phyloP scores from a whole-genome alignment of 2,888 invertebrate species.

The Strigamia crassipes region DNA sequence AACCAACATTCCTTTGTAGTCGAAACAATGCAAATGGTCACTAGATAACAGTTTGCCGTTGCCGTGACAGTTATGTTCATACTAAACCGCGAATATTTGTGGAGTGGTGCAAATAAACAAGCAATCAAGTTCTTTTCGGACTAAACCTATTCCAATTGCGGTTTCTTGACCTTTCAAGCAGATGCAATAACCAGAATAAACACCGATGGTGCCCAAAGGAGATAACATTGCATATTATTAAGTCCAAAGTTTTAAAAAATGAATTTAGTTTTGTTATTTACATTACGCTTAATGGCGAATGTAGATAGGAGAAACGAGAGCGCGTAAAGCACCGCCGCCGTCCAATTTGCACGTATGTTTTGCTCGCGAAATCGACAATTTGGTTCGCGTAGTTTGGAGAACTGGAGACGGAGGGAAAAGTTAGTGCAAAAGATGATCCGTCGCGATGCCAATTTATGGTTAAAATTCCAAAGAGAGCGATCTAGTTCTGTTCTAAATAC shows the following conservation, averaged over 20 bases:
- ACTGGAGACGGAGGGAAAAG: not conserved
- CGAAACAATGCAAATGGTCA: too few species aligned
- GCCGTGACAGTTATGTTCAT: too few species aligned
- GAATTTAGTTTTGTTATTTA: constrained; percentile 7
- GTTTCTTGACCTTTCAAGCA: too few species aligned
- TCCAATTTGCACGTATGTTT: constrained; percentile 12
- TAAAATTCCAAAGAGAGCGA: constrained; percentile 27
- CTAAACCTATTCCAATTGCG: too few species aligned
- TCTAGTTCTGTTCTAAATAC: constrained; percentile 7
- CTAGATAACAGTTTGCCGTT: too few species aligned
- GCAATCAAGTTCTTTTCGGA: too few species aligned
- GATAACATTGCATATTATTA: not conserved
- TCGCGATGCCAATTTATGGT: not conserved
- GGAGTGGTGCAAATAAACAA: too few species aligned
- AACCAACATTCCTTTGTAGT: too few species aligned
- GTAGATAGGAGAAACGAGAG: not conserved
- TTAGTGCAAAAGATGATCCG: not conserved
- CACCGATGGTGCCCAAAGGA: not conserved
- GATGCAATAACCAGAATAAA: too few species aligned
- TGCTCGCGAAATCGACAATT: not conserved
- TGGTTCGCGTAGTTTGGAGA: not conserved
- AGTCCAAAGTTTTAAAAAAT: not conserved
- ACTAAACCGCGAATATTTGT: too few species aligned
- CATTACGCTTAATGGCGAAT: not conserved
- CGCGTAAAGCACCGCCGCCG: not conserved